phyloP scores from a whole-genome alignment of 2,888 invertebrate genomes.

The Pachydiplax longipennis region DNA sequence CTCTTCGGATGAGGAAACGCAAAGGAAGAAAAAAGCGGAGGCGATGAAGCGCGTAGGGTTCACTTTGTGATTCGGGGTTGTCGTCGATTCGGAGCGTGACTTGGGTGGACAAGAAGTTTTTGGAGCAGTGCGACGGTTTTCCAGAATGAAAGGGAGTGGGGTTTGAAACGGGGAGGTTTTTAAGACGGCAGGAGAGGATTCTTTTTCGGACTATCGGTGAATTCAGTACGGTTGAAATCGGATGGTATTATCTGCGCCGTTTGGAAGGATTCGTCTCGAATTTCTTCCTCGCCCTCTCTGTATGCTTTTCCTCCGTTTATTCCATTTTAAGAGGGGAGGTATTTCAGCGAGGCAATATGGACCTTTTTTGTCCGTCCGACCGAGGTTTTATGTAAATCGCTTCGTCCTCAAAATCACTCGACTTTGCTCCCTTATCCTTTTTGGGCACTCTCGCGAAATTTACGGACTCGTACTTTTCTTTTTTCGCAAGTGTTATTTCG shows the following conservation, averaged over 20 bases:
- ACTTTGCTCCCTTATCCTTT: too few relatives aligned
- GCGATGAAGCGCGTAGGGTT: neutral
- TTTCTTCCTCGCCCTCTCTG: neutral
- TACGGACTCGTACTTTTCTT: too few relatives aligned
- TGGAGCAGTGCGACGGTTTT: neutral
- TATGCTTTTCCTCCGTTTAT: neutral
- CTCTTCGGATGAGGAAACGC: neutral
- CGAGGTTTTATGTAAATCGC: too few relatives aligned
- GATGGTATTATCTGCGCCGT: neutral
- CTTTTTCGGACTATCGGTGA: neutral
- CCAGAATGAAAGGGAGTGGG: neutral
- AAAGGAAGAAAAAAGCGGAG: neutral
- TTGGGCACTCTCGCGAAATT: too few relatives aligned
- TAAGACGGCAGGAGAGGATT: neutral
- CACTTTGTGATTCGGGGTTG: conserved; percentile 5
- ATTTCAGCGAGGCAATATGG: neutral
- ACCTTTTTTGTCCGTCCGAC: neutral
- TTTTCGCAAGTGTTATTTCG: too few relatives aligned
- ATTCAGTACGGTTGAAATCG: neutral
- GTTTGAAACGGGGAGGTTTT: neutral
- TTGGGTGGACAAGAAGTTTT: neutral
- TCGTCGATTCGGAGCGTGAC: conserved; percentile 5
- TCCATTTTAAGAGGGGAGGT: neutral
- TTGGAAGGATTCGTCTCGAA: neutral
- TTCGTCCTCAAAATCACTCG: too few relatives aligned